Base-by-base conservation (phyloP, 2,888 invertebrate species). In the Terebella lapidaria region DNA sequence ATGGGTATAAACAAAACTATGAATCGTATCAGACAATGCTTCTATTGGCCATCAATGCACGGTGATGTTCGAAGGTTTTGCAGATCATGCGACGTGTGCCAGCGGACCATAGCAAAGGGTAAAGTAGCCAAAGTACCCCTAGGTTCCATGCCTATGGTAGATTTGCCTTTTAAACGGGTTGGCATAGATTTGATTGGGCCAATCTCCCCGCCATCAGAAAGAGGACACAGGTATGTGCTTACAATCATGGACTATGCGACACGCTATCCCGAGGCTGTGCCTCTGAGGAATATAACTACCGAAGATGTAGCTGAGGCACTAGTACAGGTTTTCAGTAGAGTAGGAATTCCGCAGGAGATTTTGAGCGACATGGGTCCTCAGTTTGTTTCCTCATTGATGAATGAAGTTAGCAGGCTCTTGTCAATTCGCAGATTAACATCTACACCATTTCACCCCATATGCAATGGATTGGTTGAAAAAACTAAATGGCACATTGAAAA, bases 181-280 rank as follows among this genome's bases (percentile, higher is more conserved):
- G 45, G 24, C 2, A 35, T 71, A 3, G 70, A 71, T 60, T 35
- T 70, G 2, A 42, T 68, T 24, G 68, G 68, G 29, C 69, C 68
- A 20, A 60, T 70, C 27, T n/a, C 57, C 1, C 63, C 65, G 15
- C 20, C 49, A 15, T 64, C 58, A 18, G 61, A 62, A 27, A 15
- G 30, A n/a, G 66, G 66, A 18, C 55, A 69, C 29, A 28, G 60
- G 10, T 69, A 67, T 54, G 61, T 69, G 5, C 35, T 69, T 3
- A 61, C 58, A 1, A 2, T 65, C 1, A 59, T 65, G 1, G 67
- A 69, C 49, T 66, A 59, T 52, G 64, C 67, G 0, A 64, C 67
- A 10, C 52, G 67, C 22, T 53, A 53, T 28, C 53, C 27, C 22
- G 53, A 53, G 22, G 53, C 53, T 4, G 53, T 53, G 10, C 53